Conservation (phyloP, 2,888 invertebrate species). For the Mythimna impura region DNA sequence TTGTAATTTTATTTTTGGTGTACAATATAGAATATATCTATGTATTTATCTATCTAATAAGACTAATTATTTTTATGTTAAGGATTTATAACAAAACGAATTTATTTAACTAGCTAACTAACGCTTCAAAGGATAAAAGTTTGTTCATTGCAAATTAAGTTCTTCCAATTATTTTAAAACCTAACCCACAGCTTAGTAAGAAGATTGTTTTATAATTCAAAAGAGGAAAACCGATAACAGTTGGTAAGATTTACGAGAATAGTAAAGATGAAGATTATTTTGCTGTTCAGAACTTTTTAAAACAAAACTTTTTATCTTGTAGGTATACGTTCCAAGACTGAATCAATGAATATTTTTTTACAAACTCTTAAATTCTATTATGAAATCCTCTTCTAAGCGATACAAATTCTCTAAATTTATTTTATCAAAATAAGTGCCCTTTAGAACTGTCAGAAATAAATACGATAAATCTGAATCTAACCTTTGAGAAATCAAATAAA, state of each 20-base stretch:
- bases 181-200: not conserved
- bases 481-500: not conserved
- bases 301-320: not conserved
- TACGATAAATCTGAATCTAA: not conserved
- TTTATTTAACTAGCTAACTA: not conserved
- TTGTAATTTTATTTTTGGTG: no score
- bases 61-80: no score
- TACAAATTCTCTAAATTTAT: not conserved
- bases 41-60: no score
- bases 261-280: not conserved
- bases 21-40: no score
- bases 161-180: not conserved
- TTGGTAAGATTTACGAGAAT: not conserved
- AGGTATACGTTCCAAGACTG: not conserved
- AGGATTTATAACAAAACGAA: not conserved
- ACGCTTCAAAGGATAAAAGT: not conserved
- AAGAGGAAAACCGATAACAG: not conserved
- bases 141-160: not conserved
- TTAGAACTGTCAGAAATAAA: not conserved
- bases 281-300: conserved; percentile 10
- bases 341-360: not conserved
- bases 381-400: not conserved
- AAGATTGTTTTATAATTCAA: not conserved
- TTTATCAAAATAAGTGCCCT: not conserved
- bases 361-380: not conserved